Conservation (phyloP, 2,797 vertebrate genomes). For the Atherinosoma microstoma region DNA sequence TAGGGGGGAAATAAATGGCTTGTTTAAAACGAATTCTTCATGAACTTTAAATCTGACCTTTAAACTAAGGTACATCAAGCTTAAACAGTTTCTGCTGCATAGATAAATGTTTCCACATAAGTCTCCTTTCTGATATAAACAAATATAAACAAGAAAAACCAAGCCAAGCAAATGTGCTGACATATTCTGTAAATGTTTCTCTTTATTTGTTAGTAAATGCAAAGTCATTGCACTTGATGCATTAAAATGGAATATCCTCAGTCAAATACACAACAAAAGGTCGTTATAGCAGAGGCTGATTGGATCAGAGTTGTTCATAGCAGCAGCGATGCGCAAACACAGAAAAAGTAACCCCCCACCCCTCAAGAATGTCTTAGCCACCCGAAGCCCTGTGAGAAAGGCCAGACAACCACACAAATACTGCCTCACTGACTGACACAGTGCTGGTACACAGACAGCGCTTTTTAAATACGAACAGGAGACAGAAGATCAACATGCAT, state of each 20-base stretch:
- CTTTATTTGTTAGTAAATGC: conserved; percentile 86
- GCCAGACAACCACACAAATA: conserved; percentile 62
- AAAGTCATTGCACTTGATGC: conserved; percentile 81
- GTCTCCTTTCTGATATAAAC: not conserved
- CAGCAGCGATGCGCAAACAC: conserved; percentile 79
- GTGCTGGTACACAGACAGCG: conserved; percentile 79
- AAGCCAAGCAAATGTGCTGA: conserved; percentile 44
- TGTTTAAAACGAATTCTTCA: conserved; percentile 31
- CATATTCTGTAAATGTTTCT: conserved; percentile 82
- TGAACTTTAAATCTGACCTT: conserved; percentile 40
- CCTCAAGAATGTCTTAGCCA: conserved; percentile 50
- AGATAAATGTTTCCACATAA: conserved; percentile 12
- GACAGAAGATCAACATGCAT: conserved; percentile 82
- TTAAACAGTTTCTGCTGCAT: conserved; percentile 14
- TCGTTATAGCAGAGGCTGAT: conserved; percentile 78
- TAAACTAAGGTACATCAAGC: conserved; percentile 24
- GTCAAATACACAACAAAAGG: conserved; percentile 80
- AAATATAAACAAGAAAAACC: conserved; percentile 25
- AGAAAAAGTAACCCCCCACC: conserved; percentile 48
- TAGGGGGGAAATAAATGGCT: conserved; percentile 12
- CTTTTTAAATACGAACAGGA: conserved; percentile 66
- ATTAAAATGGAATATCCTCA: conserved; percentile 76
- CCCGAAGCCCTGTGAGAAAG: conserved; percentile 55
- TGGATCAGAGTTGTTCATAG: conserved; percentile 74
- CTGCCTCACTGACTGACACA: conserved; percentile 77